These are phyloP conservation scores for Mycetomoellerius zeteki DNA, from an alignment of 1,140 invertebrate genomes.

Conservation along the genomic window DNA sequence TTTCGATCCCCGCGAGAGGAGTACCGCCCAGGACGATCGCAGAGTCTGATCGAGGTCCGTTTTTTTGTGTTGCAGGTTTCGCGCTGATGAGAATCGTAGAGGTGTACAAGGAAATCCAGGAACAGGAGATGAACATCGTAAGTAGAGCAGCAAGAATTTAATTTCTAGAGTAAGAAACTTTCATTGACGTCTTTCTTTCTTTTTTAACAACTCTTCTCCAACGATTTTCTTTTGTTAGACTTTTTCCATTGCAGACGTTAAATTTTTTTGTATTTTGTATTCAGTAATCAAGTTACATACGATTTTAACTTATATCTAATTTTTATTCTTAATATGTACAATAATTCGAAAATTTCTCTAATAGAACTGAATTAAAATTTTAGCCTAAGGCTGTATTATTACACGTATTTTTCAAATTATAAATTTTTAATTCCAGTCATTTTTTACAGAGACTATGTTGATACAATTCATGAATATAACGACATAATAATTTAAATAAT, in stretches of 20 bases:
- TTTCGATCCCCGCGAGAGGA: constrained; percentile 51
- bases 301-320: background rate
- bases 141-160: constrained; percentile 85
- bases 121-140: constrained; percentile 97
- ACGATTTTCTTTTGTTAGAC: background rate
- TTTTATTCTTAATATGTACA: background rate
- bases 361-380: background rate
- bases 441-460: no score
- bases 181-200: no score
- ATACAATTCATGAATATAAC: background rate
- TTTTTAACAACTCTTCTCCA: background rate
- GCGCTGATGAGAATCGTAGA: constrained; percentile 96
- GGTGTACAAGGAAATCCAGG: constrained; percentile 96
- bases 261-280: background rate
- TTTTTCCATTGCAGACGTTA: background rate
- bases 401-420: no score
- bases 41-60: constrained; percentile 37
- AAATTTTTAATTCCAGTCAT: no score
- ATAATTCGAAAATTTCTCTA: background rate
- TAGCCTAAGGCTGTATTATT: no score
- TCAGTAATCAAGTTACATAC: background rate
- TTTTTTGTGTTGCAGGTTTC: constrained; percentile 91
- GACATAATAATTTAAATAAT: background rate
- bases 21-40: constrained; percentile 49
- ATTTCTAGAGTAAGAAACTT: background rate